Evolutionary conservation across 1,140 invertebrate species (phyloP), one percentile per base, ranked within the genome.

Genomic region (Nephila pilipes): DNA sequence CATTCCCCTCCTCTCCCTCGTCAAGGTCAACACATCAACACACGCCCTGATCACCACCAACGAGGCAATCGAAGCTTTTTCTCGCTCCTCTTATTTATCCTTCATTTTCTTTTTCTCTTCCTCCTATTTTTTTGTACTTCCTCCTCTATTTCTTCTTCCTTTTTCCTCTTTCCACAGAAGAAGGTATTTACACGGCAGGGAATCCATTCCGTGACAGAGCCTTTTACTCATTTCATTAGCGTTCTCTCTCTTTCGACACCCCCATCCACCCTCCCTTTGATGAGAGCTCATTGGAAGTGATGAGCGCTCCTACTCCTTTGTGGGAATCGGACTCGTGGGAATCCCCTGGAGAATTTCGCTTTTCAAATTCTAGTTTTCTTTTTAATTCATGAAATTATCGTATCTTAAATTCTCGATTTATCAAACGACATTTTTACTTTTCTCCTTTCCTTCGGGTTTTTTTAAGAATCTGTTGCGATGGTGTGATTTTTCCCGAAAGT

Each of bases 221-320:
- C 79, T 46, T 22, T 81, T 54, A 81, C 79, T 81, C 79, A 81
- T 81, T 81, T 54, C 79, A 54, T 81, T 81, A 54, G 46, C 36
- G 18, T 10, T 18, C 25, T 32, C 65, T 69, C 29, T 69, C n/a
- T 25, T 25, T 32, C 25, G 65, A 29, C n/a, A 16, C 29, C 65
- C 65, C 65, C 14, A 8, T 29, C 22, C 63, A 29, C 25, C 65
- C 29, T 12, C 5, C 65, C 65, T 10, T n/a, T 6, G 60, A 63
- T 63, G 14, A 22, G 22, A n/a, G 22, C 60, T 63, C 60, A 6
- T n/a, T 25, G 58, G 22, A 16, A 60, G n/a, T 20, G n/a, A 60
- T 60, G 58, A n/a, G n/a, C 60, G 22, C 60, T 63, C 6, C 12
- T 25, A 63, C 60, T 46, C 8, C 46, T 46, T 46, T 46, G 46